Conservation (phyloP, 2,888 invertebrate genomes). For the Drepanosiphum platanoidis region DNA sequence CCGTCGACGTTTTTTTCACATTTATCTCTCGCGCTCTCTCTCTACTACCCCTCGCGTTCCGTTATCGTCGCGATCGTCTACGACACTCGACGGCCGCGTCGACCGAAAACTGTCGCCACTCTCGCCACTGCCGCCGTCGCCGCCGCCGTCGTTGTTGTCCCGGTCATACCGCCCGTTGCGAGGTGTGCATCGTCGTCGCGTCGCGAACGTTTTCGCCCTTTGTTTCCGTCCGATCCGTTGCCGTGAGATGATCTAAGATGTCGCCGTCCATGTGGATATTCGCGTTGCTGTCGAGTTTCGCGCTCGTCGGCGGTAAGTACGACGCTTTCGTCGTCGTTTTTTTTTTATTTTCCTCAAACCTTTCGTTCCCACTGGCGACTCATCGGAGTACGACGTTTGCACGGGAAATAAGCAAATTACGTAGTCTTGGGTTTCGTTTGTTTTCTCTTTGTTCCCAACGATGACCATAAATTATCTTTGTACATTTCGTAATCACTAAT, state of each 20-base stretch:
- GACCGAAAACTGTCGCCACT: not conserved
- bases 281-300: not conserved
- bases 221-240: not conserved
- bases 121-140: not conserved
- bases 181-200: not conserved
- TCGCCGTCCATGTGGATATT: not conserved
- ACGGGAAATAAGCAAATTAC: too few species aligned
- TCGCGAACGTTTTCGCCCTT: not conserved
- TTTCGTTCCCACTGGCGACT: too few species aligned
- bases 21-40: not conserved
- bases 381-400: too few species aligned
- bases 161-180: slow-evolving; percentile 25
- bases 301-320: not conserved
- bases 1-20: not conserved
- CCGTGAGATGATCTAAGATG: not conserved
- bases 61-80: not conserved
- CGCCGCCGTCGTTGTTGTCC: not conserved
- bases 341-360: not conserved
- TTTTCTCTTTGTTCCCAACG: too few species aligned
- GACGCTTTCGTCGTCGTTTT: not conserved
- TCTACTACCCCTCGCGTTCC: too few species aligned
- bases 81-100: not conserved
- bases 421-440: too few species aligned
- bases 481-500: too few species aligned
- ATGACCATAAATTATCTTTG: too few species aligned